phyloP scores from a whole-genome alignment of 2,113 vertebrate species.

The Sprattus sprattus region DNA sequence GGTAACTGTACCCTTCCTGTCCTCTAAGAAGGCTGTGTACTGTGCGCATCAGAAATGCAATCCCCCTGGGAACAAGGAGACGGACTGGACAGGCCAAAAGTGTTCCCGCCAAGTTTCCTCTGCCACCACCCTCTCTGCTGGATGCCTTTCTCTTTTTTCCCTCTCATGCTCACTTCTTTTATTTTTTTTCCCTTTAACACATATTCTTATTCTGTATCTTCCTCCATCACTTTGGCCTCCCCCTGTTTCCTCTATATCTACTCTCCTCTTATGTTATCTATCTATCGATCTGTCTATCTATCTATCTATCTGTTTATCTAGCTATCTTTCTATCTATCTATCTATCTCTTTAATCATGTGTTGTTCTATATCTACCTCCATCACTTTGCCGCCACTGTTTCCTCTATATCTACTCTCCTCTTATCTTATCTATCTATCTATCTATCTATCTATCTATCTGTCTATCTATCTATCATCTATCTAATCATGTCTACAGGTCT shows the following conservation, averaged over 20 bases:
- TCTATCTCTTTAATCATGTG: no score
- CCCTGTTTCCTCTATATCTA: slow-evolving; percentile 16
- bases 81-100: slow-evolving; percentile 13
- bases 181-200: not conserved
- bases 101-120: slow-evolving; percentile 34
- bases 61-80: slow-evolving; percentile 42
- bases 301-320: no score
- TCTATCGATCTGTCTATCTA: no score
- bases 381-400: no score
- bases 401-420: no score
- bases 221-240: not conserved
- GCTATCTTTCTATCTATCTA: no score
- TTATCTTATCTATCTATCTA: no score
- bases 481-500: no score
- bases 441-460: no score
- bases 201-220: not conserved
- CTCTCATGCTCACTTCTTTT: not conserved
- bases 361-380: no score
- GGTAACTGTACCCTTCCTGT: not conserved
- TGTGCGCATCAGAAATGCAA: slow-evolving; percentile 44
- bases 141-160: not conserved
- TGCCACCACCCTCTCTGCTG: slow-evolving; percentile 24
- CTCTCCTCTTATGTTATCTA: no score
- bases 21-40: slow-evolving; percentile 21
- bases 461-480: no score